These are phyloP conservation scores for Lycophotia porphyrea DNA, from an alignment of 2,888 invertebrate species.

Conservation along the genomic window DNA sequence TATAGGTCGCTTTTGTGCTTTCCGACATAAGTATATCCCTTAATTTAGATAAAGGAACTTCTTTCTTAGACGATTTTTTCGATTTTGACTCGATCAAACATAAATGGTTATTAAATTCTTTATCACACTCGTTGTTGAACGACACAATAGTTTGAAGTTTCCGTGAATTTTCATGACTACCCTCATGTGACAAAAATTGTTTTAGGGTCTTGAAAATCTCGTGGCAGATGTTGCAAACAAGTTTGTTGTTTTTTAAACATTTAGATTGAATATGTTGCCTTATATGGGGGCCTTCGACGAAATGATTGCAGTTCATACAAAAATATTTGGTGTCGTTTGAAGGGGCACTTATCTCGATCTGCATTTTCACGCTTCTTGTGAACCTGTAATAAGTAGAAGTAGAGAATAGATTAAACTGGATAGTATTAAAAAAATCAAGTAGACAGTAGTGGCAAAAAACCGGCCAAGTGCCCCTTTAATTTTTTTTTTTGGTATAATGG, in stretches of 20 bases:
- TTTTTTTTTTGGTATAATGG: no score
- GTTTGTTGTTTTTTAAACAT: not conserved
- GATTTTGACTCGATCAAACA: conserved; percentile 22
- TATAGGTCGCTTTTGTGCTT: conserved; percentile 1
- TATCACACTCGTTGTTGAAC: conserved; percentile 55
- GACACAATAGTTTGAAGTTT: conserved; percentile 37
- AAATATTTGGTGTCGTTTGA: conserved; percentile 24
- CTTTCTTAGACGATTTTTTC: conserved; percentile 1
- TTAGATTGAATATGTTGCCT: not conserved
- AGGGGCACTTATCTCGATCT: conserved; percentile 3
- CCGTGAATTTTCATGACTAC: conserved; percentile 2
- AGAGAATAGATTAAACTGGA: not conserved
- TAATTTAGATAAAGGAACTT: not conserved
- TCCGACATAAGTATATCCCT: not conserved
- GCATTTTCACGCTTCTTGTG: conserved; percentile 42
- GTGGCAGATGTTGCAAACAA: conserved; percentile 4
- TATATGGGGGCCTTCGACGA: conserved; percentile 4
- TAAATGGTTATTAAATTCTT: conserved; percentile 46
- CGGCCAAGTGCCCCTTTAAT: no score
- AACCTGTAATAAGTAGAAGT: conserved; percentile 17
- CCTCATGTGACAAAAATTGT: conserved; percentile 24
- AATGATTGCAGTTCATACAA: conserved; percentile 43
- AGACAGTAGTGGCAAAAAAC: no score
- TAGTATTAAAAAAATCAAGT: no score
- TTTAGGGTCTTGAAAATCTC: conserved; percentile 16